Evolutionary conservation across 2,797 vertebrate species (phyloP), one percentile per base, ranked within the genome.

Genomic region (Peromyscus melanophrys): DNA sequence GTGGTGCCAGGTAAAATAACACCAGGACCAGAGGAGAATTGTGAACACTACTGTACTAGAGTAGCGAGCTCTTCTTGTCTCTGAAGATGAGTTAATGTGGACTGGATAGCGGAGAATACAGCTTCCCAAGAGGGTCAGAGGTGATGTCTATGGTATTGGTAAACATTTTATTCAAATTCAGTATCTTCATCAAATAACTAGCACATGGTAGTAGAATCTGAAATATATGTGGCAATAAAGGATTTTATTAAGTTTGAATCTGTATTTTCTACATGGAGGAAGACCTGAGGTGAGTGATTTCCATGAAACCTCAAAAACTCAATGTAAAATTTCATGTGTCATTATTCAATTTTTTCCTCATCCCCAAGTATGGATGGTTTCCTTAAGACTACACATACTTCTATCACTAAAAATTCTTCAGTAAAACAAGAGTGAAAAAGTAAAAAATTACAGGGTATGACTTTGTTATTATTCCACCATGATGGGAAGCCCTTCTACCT

Each of bases 1-100:
- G 81, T 65, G 43, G 49, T 95, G 76, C 96, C 94, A 97, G 95
- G 73, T 78, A 95, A 97, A 97, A 92, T 65, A 97, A 90, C 31
- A 69, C 5, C n/a, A 83, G 19, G 52, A 63, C n/a, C 55, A 19
- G 21, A 6, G 17, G 27, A 87, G 10, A 81, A 57, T n/a, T 96
- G 31, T 89, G 75, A 81, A 95, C 82, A 52, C 6, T 73, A 55
- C 57, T 57, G 29, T 61, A 73, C 49, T 37, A 83, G 27, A 25
- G 37, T 6, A 23, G 3, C 17, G 34, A 86, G 67, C 90, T 76
- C 29, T 10, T 49, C 89, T 89, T 89, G 55, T 78, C 59, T 84
- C n/a, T 59, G 29, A 93, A 90, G 75, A 95, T 90, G 8, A 52
- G 80, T 94, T 87, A 81, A 75, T 78, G 25, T 52, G 75, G n/a